Percentiles rank a stretch among this genome's conserved stretches.
phyloP scores from a whole-genome alignment of 2,888 invertebrate species.

The Hedychridium roseum region DNA sequence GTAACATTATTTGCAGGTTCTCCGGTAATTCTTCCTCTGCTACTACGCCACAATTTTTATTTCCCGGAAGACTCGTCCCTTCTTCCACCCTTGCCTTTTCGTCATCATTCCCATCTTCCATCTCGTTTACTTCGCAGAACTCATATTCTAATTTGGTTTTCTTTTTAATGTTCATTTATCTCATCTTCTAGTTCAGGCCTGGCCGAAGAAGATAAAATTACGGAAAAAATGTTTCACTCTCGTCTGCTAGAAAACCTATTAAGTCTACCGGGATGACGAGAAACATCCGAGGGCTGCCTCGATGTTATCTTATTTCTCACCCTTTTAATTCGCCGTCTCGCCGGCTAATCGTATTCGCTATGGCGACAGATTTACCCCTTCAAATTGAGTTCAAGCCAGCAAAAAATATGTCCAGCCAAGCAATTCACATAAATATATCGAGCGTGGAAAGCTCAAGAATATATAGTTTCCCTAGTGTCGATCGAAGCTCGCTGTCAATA shows the following conservation, averaged over 20 bases:
- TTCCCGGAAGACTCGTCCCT: conserved; percentile 1
- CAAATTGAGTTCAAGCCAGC: too few species aligned
- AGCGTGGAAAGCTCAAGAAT: too few species aligned
- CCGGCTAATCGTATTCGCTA: conserved; percentile 4
- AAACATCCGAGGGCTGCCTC: too few species aligned
- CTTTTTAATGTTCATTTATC: conserved; percentile 19
- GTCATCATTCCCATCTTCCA: conserved; percentile 6
- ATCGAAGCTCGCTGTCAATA: too few species aligned
- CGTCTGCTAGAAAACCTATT: too few species aligned
- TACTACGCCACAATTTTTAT: neutral
- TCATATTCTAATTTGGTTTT: conserved; percentile 25
- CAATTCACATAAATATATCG: too few species aligned
- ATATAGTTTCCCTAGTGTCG: too few species aligned
- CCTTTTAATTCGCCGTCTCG: conserved; percentile 14
- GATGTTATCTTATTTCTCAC: conserved; percentile 16
- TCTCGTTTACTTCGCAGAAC: neutral
- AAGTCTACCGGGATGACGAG: too few species aligned
- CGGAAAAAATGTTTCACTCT: too few species aligned
- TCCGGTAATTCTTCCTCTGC: conserved; percentile 16
- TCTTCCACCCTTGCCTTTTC: conserved; percentile 9
- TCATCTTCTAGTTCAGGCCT: neutral
- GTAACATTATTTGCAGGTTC: conserved; percentile 36
- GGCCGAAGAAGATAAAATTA: conserved; percentile 1
- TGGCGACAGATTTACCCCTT: too few species aligned
- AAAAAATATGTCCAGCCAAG: too few species aligned